Evolutionary conservation across 2,888 invertebrate genomes (phyloP), one percentile per base, ranked within the genome.

Genomic region (Ichneumoninae sp.): DNA sequence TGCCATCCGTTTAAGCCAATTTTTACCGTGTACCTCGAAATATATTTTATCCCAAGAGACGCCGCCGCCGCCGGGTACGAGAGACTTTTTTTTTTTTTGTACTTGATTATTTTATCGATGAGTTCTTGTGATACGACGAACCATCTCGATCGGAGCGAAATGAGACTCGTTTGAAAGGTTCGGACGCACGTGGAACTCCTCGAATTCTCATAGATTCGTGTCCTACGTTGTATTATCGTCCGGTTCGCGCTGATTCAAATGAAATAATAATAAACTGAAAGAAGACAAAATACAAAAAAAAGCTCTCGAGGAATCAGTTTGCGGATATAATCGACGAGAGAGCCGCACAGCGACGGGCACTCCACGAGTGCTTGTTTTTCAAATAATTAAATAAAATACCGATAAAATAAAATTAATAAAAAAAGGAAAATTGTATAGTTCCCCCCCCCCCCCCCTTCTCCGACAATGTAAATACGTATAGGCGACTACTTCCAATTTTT

Each of bases 301-400:
- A 66, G 8, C 44, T 71, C 33, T 71, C 54, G 40, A 57, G 30
- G 33, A 62, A 70, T 70, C 52, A 40, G 33, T 50, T n/a, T 44
- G 60, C 60, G 36, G 33, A 44, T 50, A 30, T 26, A 26, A 19
- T 60, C 22, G 65, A 60, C 19, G 40, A 62, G 40, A 30, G 52
- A 57, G 10, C 47, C 50, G 68, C 40, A 33, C 44, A 72, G 33
- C 22, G 88, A 89, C 90, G 89, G 89, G 89, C 90, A 89, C 88
- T 89, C 87, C 89, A 89, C 90, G 88, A 89, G 89, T 89, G 90
- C 89, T 66, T 89, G 87, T 87, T 88, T 88, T 88, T 87, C 84
- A 84, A 82, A 88, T 85, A 81, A 80, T 86, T 66, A 78, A 88
- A 89, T 62, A 68, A 82, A 75, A 65, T 50, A 54, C 66, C 76